phyloP scores from a whole-genome alignment of 2,113 vertebrate genomes.

The Stercorarius parasiticus region DNA sequence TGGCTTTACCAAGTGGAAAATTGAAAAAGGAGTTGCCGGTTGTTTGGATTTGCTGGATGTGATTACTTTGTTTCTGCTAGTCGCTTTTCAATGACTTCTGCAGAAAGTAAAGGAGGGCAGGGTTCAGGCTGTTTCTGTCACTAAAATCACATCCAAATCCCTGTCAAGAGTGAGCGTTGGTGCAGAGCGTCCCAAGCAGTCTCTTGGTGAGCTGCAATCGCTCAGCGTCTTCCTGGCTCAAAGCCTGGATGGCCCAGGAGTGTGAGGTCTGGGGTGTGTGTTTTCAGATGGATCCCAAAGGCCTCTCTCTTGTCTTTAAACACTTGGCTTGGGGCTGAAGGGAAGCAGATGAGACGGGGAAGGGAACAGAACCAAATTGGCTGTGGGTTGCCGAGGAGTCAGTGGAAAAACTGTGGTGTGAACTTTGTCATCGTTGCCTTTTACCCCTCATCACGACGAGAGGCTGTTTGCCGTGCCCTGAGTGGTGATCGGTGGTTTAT shows the following conservation, averaged over 20 bases:
- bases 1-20: neutral
- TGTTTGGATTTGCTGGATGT: neutral
- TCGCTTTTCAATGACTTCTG: neutral
- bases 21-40: neutral
- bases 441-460: neutral
- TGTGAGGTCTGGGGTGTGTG: neutral
- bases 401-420: neutral
- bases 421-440: neutral
- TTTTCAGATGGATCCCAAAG: neutral
- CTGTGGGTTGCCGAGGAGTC: neutral
- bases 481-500: accelerated
- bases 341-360: neutral
- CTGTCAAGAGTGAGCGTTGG: neutral
- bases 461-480: accelerated
- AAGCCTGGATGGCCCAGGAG: neutral
- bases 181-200: neutral
- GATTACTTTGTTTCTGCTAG: neutral
- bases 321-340: neutral
- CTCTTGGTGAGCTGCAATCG: accelerated
- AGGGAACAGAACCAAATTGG: neutral
- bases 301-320: neutral
- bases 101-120: neutral
- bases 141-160: neutral
- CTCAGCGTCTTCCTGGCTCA: neutral
- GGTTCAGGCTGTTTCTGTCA: neutral